Base-by-base conservation (phyloP, 2,113 vertebrate species). In the Natator depressus region DNA sequence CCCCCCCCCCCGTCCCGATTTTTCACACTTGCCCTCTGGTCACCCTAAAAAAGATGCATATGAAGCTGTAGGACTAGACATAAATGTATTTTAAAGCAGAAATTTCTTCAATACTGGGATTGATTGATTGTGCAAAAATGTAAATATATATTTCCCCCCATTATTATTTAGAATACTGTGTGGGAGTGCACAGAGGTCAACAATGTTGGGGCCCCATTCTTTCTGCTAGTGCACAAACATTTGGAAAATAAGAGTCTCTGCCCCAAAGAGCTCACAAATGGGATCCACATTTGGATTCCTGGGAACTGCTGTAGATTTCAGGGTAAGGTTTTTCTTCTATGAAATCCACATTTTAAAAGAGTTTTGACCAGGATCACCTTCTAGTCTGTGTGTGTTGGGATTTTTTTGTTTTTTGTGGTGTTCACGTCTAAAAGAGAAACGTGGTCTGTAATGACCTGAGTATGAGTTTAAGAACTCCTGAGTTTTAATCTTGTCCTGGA, bases 71-170 rank as follows among this genome's bases (percentile, higher is more conserved):
- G 22, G 86, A 10, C 0, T 3, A 69, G 8, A 6, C 20, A 3
- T 1, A 4, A 6, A 27, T 0, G 3, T 1, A 22, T 92, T 89
- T 88, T 46, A 31, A 81, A 0, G 0, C 31, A 46, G 51, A 90
- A 92, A 62, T 0, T 0, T 11, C 13, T 89, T 91, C 29, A 25
- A 31, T 84, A 31, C 75, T 27, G 46, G 4, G 76, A 47, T 5
- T 35, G 1, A 49, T 27, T 81, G 31, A 19, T 85, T 22, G 80
- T 92, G n/a, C 80, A 93, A 92, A 91, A 10, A 25, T 88, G 76
- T 76, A 22, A 69, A 22, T 49, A 2, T 42, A 27, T 84, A 80
- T 85, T 83, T 14, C 5, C 49, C 1, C 0, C n/a, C 65, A 38
- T 72, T 59, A 3, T 86, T 47, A 84, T 51, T 25, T n/a, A 84